Evolutionary conservation across 2,797 vertebrate genomes (phyloP), one percentile per base, ranked within the genome.

Genomic region (Sebastes itinus): DNA sequence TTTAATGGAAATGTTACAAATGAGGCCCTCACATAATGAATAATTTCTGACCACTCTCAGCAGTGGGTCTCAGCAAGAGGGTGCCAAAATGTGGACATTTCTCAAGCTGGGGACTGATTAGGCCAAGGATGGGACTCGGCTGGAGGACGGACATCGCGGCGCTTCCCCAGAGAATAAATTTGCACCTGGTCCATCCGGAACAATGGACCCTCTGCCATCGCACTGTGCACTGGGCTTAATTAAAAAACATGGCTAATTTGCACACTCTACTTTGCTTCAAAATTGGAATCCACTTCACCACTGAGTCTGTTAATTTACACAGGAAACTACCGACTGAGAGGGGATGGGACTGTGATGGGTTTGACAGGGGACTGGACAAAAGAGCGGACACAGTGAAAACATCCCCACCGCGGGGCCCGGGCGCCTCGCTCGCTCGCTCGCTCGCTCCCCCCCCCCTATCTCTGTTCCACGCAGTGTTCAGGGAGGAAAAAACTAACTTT

Each of bases 251-350:
- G 96, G 96, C 96, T 99, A 98, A 99, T 99, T 99, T 98, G 96
- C 97, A 98, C 97, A 96, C 96, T 95, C 94, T 95, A 79, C 92
- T 93, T 96, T 93, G 95, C 96, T 67, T 96, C 96, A 97, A 97
- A 98, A 98, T 96, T 97, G 95, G 96, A 98, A 96, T 96, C 94
- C 94, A 96, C 96, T 97, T 98, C 97, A 97, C 98, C 97, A 97
- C 97, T 97, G 98, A 95, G 98, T 97, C 96, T 98, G 97, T 97
- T 99, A 98, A 99, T 99, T 99, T 98, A 95, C 93, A 91, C 95
- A 96, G 97, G 98, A 98, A 97, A 97, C 97, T 95, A 94, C 97
- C 95, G 92, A 95, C 97, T 96, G 96, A 93, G 96, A 94, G 93
- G 93, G 92, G 94, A 95, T 88, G 95, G 95, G 95, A 93, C 96